A percentile compares a stretch with the other conserved stretches of the same genome.
phyloP scores from a whole-genome alignment of 1,140 invertebrate genomes.

The Prorops nasuta region DNA sequence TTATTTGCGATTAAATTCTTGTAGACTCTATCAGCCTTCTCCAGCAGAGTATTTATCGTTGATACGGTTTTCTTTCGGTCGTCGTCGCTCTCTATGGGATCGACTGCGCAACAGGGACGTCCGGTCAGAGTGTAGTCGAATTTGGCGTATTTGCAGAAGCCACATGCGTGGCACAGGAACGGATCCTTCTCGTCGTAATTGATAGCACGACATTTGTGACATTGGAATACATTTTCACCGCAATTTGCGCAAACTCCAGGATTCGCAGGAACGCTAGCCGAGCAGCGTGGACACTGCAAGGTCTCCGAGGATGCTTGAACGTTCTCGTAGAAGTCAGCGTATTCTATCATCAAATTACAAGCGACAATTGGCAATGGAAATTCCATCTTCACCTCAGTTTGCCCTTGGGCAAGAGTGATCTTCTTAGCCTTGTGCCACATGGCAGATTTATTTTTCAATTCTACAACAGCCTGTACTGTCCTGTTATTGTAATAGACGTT shows the following conservation, averaged over 20 bases:
- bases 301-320: slow-evolving; percentile 79
- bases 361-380: slow-evolving; percentile 95
- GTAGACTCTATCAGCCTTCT: slow-evolving; percentile 93
- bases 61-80: slow-evolving; percentile 93
- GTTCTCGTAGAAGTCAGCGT: slow-evolving; percentile 95
- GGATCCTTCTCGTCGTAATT: slow-evolving; percentile 99
- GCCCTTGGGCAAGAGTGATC: slow-evolving; percentile 82
- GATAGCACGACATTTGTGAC: slow-evolving; percentile 95
- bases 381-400: slow-evolving; percentile 94
- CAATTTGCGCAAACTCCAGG: slow-evolving; percentile 97
- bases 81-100: slow-evolving; percentile 96
- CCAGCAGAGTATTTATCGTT: slow-evolving; percentile 84
- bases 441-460: slow-evolving; percentile 92
- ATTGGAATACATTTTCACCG: slow-evolving; percentile 98
- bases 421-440: slow-evolving; percentile 97
- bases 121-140: slow-evolving; percentile 93
- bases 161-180: slow-evolving; percentile 97
- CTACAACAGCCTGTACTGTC: slow-evolving; percentile 92
- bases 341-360: slow-evolving; percentile 99
- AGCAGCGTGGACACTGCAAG: slow-evolving; percentile 93
- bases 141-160: slow-evolving; percentile 99
- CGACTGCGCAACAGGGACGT: slow-evolving; percentile 90
- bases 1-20: slow-evolving; percentile 86
- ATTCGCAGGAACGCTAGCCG: slow-evolving; percentile 92
- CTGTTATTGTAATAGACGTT: slow-evolving; percentile 98